phyloP scores from a whole-genome alignment of 2,797 vertebrate genomes.

The Ctenosaura bakeri region DNA sequence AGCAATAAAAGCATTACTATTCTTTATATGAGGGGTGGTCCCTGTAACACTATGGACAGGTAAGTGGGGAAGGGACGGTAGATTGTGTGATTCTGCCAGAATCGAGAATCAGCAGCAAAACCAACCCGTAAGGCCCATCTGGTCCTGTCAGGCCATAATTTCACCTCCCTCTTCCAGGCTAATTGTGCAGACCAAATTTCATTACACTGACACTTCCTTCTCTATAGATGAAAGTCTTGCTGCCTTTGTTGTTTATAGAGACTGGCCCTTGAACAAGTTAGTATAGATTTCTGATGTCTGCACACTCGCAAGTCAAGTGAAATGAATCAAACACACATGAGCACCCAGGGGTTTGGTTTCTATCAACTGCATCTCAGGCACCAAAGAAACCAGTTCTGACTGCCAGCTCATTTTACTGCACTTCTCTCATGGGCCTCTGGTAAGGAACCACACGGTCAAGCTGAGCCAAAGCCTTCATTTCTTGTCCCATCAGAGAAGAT shows the following conservation, averaged over 20 bases:
- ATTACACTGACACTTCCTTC: neutral
- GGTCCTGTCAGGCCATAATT: neutral
- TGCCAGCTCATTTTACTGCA: neutral
- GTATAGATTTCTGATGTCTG: neutral
- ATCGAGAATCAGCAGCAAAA: neutral
- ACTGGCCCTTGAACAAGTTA: slow-evolving; percentile 2
- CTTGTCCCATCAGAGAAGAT: slow-evolving; percentile 23
- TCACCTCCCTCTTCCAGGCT: neutral
- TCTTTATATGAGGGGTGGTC: too few species aligned
- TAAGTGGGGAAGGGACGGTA: too few species aligned
- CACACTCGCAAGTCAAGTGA: neutral
- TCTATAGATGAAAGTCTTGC: neutral
- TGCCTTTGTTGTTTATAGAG: neutral
- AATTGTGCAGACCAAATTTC: neutral
- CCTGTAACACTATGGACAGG: too few species aligned
- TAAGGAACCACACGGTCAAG: neutral
- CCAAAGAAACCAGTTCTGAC: neutral
- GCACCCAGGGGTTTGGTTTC: neutral
- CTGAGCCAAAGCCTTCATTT: neutral
- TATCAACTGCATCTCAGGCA: accelerated
- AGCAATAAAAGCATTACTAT: too few species aligned
- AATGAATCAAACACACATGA: neutral
- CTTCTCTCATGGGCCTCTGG: neutral
- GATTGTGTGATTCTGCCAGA: neutral
- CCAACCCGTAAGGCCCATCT: neutral